Evolutionary conservation across 2,888 invertebrate species (phyloP).

Genomic region (Arctia plantaginis): DNA sequence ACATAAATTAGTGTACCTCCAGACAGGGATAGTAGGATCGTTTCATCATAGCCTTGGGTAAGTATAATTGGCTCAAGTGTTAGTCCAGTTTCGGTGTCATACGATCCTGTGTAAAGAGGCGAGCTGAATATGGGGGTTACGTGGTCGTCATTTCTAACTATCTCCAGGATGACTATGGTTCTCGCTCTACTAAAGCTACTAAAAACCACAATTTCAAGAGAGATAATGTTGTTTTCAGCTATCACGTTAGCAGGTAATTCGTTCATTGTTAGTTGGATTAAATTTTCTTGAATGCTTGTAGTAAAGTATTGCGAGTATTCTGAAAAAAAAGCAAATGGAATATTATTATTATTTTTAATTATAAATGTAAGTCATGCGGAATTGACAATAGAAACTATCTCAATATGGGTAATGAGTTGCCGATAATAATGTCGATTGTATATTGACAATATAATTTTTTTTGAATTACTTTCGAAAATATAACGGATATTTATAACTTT

Average conservation of each 20-base stretch:
- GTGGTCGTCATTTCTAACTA: conserved; percentile 68
- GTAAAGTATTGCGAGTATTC: conserved; percentile 61
- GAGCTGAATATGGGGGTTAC: conserved; percentile 68
- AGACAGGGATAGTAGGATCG: conserved; percentile 56
- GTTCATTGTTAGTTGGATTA: conserved; percentile 63
- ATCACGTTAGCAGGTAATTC: conserved; percentile 57
- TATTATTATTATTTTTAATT: too few species aligned
- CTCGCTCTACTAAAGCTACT: conserved; percentile 56
- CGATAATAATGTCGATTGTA: too few species aligned
- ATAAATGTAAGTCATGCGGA: not conserved
- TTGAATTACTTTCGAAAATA: too few species aligned
- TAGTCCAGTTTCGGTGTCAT: conserved; percentile 58
- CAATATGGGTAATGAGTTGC: too few species aligned
- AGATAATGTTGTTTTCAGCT: conserved; percentile 62
- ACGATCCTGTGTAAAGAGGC: conserved; percentile 65
- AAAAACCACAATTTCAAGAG: conserved; percentile 62
- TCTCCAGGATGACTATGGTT: conserved; percentile 65
- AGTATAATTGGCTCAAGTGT: conserved; percentile 60
- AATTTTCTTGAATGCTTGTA: conserved; percentile 52
- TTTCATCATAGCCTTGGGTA: conserved; percentile 69
- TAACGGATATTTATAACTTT: too few species aligned
- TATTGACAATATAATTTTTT: too few species aligned
- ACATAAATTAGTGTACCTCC: conserved; percentile 64
- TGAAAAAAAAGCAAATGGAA: too few species aligned
- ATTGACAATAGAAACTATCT: too few species aligned